phyloP scores from a whole-genome alignment of 2,113 vertebrate genomes.

The Nothobranchius furzeri region DNA sequence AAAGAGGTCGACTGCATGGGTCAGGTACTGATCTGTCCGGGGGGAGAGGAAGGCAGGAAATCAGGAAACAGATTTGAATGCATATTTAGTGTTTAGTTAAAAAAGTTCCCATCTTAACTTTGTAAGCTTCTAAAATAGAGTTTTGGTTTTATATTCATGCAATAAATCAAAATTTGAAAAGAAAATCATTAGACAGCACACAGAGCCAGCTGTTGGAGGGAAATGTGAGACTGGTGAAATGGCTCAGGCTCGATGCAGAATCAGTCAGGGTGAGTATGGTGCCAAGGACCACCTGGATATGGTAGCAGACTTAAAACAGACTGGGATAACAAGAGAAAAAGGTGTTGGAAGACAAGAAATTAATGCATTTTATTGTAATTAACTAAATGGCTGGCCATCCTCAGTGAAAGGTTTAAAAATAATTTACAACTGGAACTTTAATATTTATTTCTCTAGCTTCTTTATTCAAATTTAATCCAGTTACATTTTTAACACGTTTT shows the following conservation, averaged over 20 bases:
- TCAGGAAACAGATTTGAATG: neutral
- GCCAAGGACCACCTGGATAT: neutral
- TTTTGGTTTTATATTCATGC: neutral
- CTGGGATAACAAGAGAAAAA: neutral
- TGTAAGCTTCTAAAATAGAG: slow-evolving; percentile 2
- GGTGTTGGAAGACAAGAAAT: neutral
- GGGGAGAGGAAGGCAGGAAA: neutral
- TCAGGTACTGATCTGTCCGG: slow-evolving; percentile 35
- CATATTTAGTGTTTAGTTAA: slow-evolving; percentile 8
- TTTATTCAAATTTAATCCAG: neutral
- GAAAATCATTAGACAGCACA: neutral
- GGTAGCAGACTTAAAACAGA: slow-evolving; percentile 16
- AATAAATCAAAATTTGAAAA: neutral
- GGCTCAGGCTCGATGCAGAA: neutral
- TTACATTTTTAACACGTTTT: neutral
- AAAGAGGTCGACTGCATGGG: slow-evolving; percentile 72
- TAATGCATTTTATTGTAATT: neutral
- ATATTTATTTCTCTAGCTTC: neutral
- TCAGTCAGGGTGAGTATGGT: neutral
- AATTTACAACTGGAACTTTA: neutral
- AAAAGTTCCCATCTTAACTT: neutral
- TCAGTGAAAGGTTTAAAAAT: neutral
- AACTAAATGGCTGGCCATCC: neutral
- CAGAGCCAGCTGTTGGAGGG: neutral
- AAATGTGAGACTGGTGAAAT: neutral